Base-by-base conservation (phyloP, 1,140 invertebrate genomes). In the Drosophila funebris region DNA sequence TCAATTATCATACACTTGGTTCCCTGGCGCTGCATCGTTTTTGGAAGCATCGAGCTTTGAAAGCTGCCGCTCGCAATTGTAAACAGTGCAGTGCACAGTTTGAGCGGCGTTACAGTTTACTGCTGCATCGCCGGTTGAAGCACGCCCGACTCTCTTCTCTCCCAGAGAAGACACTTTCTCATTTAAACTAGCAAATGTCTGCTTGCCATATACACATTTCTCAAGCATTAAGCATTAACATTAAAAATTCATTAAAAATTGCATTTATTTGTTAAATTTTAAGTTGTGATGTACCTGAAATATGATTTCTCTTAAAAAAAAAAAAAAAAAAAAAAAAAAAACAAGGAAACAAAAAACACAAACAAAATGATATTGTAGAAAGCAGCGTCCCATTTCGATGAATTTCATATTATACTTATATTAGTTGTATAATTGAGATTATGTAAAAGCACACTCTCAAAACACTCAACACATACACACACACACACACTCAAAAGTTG, bases 1-100 rank as follows among this genome's bases (percentile, higher is more conserved):
- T 92, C 37, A 92, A 92, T 0, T 93, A 93, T 61, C 93, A 93
- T 41, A 93, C 90, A 3, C 90, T 88, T 9, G 90, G 90, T 11
- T 93, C 93, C 0, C 62, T 93, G 41, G 72, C 90, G 0, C 60
- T 93, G 18, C 93, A 94, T 71, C 85, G 76, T 3, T 53, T 92
- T 14, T 93, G 93, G 93, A 90, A 91, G 29, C 93, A 93, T 63
- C 41, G 54, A 0, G 53, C 48, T 13, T 16, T 62, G 13, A 16
- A 13, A 2, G 62, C 63, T 6, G 14, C 18, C 18, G 11, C 20
- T 24, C 56, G 6, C 31, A 56, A 53, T 4, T 89, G 85, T 44
- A 31, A 41, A 6, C 66, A 68, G 22, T 89, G 84, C 46, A 39
- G 66, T 53, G 72, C 41, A 43, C 54, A 66, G 43, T 91, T 89